Conservation (phyloP, 92 coral and sea anemone species). For the Zoanthus gigantus region DNA sequence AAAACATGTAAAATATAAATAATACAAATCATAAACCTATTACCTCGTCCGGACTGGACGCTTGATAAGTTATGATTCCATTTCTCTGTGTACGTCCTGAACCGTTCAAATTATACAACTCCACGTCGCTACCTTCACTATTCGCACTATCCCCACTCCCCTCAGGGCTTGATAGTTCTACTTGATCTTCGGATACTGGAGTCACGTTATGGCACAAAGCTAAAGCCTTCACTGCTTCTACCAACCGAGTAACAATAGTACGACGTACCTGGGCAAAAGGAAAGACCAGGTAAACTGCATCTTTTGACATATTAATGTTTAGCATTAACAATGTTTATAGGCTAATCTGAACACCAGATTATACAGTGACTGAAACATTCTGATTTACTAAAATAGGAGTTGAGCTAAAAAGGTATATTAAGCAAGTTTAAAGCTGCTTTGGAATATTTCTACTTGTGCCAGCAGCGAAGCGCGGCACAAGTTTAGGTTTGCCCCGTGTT, state of each 20-base stretch:
- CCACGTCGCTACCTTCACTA: constrained; percentile 79
- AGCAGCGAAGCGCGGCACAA: too few species aligned
- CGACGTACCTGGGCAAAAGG: constrained; percentile 83
- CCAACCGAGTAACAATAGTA: constrained; percentile 94
- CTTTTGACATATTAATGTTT: too few species aligned
- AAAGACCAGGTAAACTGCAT: too few species aligned
- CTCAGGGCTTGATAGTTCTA: constrained; percentile 46
- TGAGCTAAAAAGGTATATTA: too few species aligned
- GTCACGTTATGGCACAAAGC: constrained; percentile 99
- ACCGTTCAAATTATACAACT: constrained; percentile 41
- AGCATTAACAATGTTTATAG: too few species aligned
- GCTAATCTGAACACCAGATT: too few species aligned
- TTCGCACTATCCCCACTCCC: constrained; percentile 73
- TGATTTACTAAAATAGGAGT: too few species aligned
- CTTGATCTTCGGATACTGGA: constrained; percentile 83
- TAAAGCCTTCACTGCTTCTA: constrained; percentile 96
- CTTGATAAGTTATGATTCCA: constrained; percentile 85
- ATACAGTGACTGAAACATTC: too few species aligned
- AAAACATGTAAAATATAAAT: background rate
- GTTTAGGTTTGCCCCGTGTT: too few species aligned
- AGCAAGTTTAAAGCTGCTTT: too few species aligned
- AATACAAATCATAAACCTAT: background rate
- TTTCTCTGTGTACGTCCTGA: constrained; percentile 62
- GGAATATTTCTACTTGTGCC: too few species aligned
- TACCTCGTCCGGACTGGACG: constrained; percentile 99